Percentiles rank a stretch among this genome's conserved stretches.
Conservation (phyloP, 2,888 invertebrate species). For the Nemurella pictetii region DNA sequence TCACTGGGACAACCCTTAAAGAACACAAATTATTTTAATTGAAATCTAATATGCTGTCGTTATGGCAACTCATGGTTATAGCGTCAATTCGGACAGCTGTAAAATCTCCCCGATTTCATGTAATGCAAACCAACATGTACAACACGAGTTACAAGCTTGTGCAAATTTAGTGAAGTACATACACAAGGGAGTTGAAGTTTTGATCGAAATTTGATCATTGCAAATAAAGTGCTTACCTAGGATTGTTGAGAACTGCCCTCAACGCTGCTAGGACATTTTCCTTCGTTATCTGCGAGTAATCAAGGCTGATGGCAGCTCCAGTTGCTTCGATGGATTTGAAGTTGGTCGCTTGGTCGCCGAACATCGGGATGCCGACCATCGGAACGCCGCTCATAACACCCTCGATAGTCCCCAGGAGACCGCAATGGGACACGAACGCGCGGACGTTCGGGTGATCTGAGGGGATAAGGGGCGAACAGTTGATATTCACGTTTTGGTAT, state of each 20-base stretch:
- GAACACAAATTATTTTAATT: too few relatives aligned
- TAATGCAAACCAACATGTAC: neutral
- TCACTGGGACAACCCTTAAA: too few relatives aligned
- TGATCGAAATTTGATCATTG: neutral
- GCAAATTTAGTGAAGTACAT: neutral
- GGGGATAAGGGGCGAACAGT: too few relatives aligned
- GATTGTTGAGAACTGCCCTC: constrained; percentile 41
- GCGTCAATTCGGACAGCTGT: too few relatives aligned
- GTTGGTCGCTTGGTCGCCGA: constrained; percentile 68
- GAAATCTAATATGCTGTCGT: too few relatives aligned
- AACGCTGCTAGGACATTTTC: constrained; percentile 56
- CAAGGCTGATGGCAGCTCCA: constrained; percentile 59
- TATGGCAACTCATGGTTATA: too few relatives aligned
- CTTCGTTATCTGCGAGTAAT: constrained; percentile 57
- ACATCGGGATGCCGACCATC: constrained; percentile 66
- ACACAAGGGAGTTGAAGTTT: neutral
- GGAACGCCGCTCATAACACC: constrained; percentile 68
- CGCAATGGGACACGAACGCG: constrained; percentile 73
- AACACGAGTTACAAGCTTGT: neutral
- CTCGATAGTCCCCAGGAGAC: constrained; percentile 71
- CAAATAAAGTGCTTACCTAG: constrained; percentile 39
- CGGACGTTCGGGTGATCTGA: constrained; percentile 69
- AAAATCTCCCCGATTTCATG: neutral
- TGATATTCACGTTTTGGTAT: too few relatives aligned
- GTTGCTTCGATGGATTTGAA: constrained; percentile 53